Percentiles rank a stretch among this genome's conserved stretches.
Conservation (phyloP, 1,140 invertebrate genomes). For the Drosophila sturtevanti region DNA sequence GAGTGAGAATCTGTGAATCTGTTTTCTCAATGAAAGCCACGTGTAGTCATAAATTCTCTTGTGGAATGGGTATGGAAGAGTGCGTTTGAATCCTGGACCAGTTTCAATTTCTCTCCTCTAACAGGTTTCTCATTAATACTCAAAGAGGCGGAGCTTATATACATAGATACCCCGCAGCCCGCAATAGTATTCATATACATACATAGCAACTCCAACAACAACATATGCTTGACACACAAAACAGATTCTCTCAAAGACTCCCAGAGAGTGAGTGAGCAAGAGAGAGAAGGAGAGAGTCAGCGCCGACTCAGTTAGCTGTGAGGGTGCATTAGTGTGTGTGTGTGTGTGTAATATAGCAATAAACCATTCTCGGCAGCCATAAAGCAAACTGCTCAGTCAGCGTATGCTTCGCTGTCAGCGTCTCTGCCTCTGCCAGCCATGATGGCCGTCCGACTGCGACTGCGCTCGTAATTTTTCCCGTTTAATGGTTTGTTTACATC, state of each 20-base stretch:
- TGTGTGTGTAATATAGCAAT: slow-evolving; percentile 55
- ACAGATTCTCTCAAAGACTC: slow-evolving; percentile 52
- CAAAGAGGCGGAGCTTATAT: slow-evolving; percentile 66
- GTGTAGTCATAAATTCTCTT: slow-evolving; percentile 67
- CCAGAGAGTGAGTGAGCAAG: neutral
- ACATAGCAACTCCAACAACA: slow-evolving; percentile 46
- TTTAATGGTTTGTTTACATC: slow-evolving; percentile 82
- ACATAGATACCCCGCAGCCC: slow-evolving; percentile 7
- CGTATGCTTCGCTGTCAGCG: slow-evolving; percentile 20
- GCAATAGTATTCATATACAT: neutral
- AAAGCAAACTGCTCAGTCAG: slow-evolving; percentile 55
- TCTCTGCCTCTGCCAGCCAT: slow-evolving; percentile 41
- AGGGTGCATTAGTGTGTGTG: slow-evolving; percentile 6
- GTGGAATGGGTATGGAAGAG: neutral
- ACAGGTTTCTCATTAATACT: slow-evolving; percentile 80
- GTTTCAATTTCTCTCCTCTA: slow-evolving; percentile 61
- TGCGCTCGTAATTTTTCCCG: slow-evolving; percentile 80
- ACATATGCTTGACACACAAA: slow-evolving; percentile 69
- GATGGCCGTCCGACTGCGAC: slow-evolving; percentile 68
- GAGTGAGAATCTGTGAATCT: slow-evolving; percentile 54
- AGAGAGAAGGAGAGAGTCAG: slow-evolving; percentile 43
- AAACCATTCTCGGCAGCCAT: slow-evolving; percentile 81
- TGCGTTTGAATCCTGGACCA: slow-evolving; percentile 44
- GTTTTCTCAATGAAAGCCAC: slow-evolving; percentile 77
- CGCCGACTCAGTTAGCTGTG: slow-evolving; percentile 37